Evolutionary conservation across 2,797 vertebrate genomes (phyloP).

Genomic region (Hoplostethus atlanticus): DNA sequence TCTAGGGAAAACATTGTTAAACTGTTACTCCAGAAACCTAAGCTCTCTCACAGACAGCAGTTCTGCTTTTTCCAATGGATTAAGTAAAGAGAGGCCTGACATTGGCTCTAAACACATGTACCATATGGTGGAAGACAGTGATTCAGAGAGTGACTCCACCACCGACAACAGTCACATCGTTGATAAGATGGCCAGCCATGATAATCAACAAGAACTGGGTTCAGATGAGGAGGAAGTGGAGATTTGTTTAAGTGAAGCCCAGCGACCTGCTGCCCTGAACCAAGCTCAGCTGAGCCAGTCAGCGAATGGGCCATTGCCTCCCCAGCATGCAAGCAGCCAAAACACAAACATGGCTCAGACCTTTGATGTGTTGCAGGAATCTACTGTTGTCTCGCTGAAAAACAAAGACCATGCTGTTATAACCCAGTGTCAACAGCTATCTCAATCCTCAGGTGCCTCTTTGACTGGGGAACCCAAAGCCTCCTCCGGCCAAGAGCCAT

Average conservation of each 20-base stretch:
- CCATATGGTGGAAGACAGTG: slow-evolving; percentile 84
- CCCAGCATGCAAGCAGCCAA: background rate
- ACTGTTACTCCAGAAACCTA: slow-evolving; percentile 88
- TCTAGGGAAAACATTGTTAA: slow-evolving; percentile 85
- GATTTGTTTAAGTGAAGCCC: slow-evolving; percentile 77
- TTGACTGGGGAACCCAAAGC: slow-evolving; percentile 22
- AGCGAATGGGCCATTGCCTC: slow-evolving; percentile 27
- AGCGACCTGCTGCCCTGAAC: slow-evolving; percentile 21
- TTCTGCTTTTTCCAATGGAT: slow-evolving; percentile 48
- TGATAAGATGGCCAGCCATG: slow-evolving; percentile 26
- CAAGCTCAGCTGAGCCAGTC: slow-evolving; percentile 21
- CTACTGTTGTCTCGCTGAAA: slow-evolving; percentile 34
- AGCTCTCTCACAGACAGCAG: slow-evolving; percentile 81
- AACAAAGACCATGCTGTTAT: slow-evolving; percentile 22
- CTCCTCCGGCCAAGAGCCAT: slow-evolving; percentile 15
- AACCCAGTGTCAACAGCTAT: slow-evolving; percentile 1
- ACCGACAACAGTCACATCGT: slow-evolving; percentile 52
- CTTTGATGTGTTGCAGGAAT: slow-evolving; percentile 38
- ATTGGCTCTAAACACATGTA: slow-evolving; percentile 82
- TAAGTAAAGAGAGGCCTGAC: slow-evolving; percentile 44
- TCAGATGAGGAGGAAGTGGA: slow-evolving; percentile 91
- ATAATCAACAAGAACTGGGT: slow-evolving; percentile 60
- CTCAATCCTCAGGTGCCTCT: slow-evolving; percentile 29
- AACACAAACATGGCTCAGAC: slow-evolving; percentile 45
- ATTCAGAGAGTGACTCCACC: slow-evolving; percentile 86